Conservation (phyloP, 2,888 invertebrate species). For the Drosophila helvetica region DNA sequence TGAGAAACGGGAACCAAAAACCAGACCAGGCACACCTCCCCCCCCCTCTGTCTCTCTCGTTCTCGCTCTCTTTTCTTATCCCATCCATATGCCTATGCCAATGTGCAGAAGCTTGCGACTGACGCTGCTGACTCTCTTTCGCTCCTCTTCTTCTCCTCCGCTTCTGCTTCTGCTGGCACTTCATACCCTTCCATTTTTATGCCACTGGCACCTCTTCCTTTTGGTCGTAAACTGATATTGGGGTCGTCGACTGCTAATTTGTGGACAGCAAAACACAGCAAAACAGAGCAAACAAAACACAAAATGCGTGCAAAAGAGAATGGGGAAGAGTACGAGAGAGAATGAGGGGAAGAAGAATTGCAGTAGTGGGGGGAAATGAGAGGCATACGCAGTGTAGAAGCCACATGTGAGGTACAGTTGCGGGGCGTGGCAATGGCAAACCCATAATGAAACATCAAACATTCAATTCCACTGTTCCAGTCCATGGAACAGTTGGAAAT, state of each 20-base stretch:
- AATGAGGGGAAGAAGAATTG: not conserved
- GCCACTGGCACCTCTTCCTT: slow-evolving; percentile 45
- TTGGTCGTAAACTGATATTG: slow-evolving; percentile 76
- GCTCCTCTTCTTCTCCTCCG: too few relatives aligned
- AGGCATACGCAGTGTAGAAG: slow-evolving; percentile 46
- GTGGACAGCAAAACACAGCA: slow-evolving; percentile 46
- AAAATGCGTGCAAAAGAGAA: slow-evolving; percentile 43
- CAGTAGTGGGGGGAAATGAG: not conserved
- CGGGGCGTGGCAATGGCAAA: slow-evolving; percentile 62
- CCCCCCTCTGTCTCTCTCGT: not conserved
- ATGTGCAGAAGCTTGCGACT: not conserved
- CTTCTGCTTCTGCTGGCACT: slow-evolving; percentile 7
- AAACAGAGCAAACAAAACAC: slow-evolving; percentile 36
- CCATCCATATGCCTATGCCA: not conserved
- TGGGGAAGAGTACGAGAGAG: slow-evolving; percentile 12
- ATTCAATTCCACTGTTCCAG: not conserved
- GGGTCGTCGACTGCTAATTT: slow-evolving; percentile 79
- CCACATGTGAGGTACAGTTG: slow-evolving; percentile 69
- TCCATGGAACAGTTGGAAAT: slow-evolving; percentile 14
- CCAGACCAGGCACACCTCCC: not conserved
- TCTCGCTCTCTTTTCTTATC: too few relatives aligned
- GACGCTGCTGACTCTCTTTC: not conserved
- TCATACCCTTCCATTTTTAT: not conserved
- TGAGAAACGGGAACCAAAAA: not conserved
- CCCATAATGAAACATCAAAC: not conserved